Evolutionary conservation across 30 jellyfish, hydroid and myxozoan genomes (phyloP).

Genomic region (Catostylus mosaicus): DNA sequence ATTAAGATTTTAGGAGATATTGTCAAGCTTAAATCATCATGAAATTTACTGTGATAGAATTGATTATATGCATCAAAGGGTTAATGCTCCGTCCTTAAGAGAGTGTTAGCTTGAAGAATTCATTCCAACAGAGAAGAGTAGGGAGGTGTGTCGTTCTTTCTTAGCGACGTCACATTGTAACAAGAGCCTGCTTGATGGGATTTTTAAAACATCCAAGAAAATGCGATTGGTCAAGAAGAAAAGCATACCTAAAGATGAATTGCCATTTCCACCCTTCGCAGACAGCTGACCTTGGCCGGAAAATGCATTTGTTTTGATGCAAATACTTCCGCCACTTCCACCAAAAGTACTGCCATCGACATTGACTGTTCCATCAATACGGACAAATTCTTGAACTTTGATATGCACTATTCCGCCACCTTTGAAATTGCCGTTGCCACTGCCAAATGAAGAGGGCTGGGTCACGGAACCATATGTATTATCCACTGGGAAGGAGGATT

Average conservation of each 20-base stretch:
- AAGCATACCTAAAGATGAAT: conserved; percentile 14
- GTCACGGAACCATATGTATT: conserved; percentile 61
- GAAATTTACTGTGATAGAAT: no score
- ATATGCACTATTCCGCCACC: conserved; percentile 67
- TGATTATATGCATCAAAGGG: no score
- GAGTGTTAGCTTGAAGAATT: no score
- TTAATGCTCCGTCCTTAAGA: no score
- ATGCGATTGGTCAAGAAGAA: no score
- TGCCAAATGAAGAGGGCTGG: conserved; percentile 53
- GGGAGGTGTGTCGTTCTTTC: no score
- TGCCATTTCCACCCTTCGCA: conserved; percentile 66
- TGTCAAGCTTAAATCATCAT: no score
- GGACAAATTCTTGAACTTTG: conserved; percentile 18
- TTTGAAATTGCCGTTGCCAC: conserved; percentile 43
- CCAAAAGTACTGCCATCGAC: conserved; percentile 50
- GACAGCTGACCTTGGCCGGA: conserved; percentile 52
- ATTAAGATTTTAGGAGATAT: no score
- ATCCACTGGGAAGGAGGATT: conserved; percentile 16
- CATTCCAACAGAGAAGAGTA: no score
- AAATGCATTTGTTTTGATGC: conserved; percentile 5
- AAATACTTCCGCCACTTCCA: conserved; percentile 69
- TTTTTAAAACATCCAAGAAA: no score
- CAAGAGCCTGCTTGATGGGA: no score
- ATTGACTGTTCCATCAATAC: conserved; percentile 47
- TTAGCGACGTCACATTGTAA: no score